Evolutionary conservation across 2,113 vertebrate genomes (phyloP).

Genomic region (Ochotona princeps): DNA sequence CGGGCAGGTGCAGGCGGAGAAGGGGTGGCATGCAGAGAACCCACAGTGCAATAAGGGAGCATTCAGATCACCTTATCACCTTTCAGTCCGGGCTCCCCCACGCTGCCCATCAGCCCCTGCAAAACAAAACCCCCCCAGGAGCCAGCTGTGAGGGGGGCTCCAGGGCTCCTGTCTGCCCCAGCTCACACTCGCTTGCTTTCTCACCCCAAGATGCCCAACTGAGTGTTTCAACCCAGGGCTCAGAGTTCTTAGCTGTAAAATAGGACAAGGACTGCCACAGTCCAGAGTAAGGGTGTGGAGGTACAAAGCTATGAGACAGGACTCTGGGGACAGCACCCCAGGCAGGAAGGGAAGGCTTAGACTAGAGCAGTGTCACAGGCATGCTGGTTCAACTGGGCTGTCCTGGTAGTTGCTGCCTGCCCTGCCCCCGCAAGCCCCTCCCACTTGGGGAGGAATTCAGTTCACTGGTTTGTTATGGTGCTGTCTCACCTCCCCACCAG

Average conservation of each 20-base stretch:
- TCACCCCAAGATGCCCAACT: not conserved
- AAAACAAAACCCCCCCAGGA: constrained; percentile 74
- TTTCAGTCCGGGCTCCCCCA: constrained; percentile 99
- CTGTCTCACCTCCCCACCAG: not conserved
- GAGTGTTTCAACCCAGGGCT: not conserved
- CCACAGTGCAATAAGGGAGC: constrained; percentile 98
- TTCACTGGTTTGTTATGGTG: not conserved
- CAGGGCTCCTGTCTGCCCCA: no score
- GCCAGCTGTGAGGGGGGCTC: not conserved
- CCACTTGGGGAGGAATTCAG: not conserved
- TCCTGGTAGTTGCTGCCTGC: rapidly evolving
- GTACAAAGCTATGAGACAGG: not conserved
- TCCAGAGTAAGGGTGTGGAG: no score
- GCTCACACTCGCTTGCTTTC: no score
- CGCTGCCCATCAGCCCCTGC: constrained; percentile 96
- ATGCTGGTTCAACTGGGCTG: rapidly evolving
- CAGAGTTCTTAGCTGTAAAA: not conserved
- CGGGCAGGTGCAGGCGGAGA: not conserved
- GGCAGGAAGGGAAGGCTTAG: not conserved
- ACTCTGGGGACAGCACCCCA: not conserved
- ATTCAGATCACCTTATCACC: constrained; percentile 99
- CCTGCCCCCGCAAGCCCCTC: not conserved
- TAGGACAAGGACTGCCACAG: not conserved
- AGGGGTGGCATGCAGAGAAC: constrained; percentile 86
- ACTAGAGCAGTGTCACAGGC: not conserved